Base-by-base conservation (phyloP, 2,113 vertebrate species). In the Aphelocoma coerulescens region DNA sequence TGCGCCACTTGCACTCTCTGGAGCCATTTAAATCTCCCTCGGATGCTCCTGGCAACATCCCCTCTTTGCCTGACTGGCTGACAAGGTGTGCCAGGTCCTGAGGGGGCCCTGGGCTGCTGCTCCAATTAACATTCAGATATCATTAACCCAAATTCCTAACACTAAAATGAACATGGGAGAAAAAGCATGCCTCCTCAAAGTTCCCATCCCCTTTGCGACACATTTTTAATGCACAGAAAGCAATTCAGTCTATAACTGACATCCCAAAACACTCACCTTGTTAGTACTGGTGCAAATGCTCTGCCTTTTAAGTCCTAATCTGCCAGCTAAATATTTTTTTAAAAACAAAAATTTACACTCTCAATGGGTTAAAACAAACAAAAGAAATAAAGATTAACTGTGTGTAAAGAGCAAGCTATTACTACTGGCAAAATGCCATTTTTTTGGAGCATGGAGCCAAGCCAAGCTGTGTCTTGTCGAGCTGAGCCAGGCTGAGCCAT, bases 1-100 rank as follows among this genome's bases (percentile, higher is more conserved):
- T 1, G 10, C 4, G 2, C 22, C 10, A 24, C 16, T 59, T 44
- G 4, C 0, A 2, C 37, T 51, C 33, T 43, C 44, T 28, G 27
- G 27, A 59, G 33, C 12, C 28, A 37, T 28, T 66, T 28, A 39
- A 67, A 59, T n/a, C 33, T 52, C 77, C 39, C 44, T 59, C 7
- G 4, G 33, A 44, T 66, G 16, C 7, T 57, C 19, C 52, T n/a
- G 69, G 41, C 5, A 65, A 7, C 26, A 30, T 3, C 16, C 7
- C 10, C 18, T 73, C 68, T 44, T 59, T 51, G 7, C 10, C 37
- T 28, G 6, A 37, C 59, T 28, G 35, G 15, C 32, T 81, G 37
- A 33, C 0, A 1, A 58, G 59, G 12, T 51, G 37, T 51, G 52
- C 10, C 22, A 11, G 8, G 12, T 59, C 52, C 27, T 52, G 17